Evolutionary conservation across 53 echinoderm and acorn worm genomes (phyloP).

Genomic region (Crossaster papposus): DNA sequence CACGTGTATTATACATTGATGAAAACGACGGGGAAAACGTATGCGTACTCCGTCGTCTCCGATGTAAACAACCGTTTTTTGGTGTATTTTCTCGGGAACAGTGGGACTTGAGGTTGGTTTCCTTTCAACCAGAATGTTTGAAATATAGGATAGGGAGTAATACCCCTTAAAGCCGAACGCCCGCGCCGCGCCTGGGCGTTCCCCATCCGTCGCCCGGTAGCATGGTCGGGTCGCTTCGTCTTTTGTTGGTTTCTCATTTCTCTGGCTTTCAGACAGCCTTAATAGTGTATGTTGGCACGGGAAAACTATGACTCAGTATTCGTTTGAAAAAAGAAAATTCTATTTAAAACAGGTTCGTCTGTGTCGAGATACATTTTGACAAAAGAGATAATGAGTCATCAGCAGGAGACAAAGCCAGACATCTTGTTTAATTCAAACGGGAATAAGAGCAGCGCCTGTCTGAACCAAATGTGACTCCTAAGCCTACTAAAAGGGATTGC

Average conservation of each 20-base stretch:
- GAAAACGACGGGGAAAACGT: no score
- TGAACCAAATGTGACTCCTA: background rate
- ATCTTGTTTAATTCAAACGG: background rate
- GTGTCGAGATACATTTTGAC: background rate
- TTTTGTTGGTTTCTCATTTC: conserved; percentile 11
- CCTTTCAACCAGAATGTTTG: no score
- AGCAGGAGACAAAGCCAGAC: conserved; percentile 11
- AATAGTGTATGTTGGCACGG: background rate
- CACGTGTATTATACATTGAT: no score
- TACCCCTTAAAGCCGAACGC: background rate
- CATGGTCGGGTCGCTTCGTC: conserved; percentile 2
- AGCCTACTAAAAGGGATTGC: background rate
- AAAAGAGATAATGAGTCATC: conserved; percentile 23
- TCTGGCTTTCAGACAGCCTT: conserved; percentile 20
- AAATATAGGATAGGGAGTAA: no score
- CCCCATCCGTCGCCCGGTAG: background rate
- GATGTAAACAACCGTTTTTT: no score
- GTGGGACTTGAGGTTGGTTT: no score
- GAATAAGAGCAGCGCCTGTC: background rate
- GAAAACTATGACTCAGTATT: conserved; percentile 27
- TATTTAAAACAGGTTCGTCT: conserved; percentile 8
- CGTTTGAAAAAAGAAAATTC: background rate
- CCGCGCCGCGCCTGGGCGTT: conserved; percentile 1
- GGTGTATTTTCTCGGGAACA: no score
- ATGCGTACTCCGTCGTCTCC: no score